These are phyloP conservation scores for Conus betulinus DNA, from an alignment of 1,140 invertebrate species.

Conservation along the genomic window DNA sequence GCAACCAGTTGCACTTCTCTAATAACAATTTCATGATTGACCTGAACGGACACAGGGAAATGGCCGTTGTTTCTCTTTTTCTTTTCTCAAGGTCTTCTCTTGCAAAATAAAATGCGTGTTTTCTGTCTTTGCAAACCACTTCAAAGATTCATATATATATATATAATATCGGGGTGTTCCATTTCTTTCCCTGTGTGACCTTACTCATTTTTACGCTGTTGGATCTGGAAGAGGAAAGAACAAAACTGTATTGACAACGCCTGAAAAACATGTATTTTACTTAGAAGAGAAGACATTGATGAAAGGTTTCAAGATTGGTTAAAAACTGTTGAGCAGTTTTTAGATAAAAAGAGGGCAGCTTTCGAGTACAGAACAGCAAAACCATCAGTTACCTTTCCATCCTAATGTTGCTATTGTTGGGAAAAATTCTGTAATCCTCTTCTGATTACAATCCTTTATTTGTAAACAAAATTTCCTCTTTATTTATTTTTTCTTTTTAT, in stretches of 20 bases:
- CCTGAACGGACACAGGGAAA: conserved; percentile 22
- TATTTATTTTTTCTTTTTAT: too few relatives aligned
- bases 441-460: too few relatives aligned
- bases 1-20: conserved; percentile 25
- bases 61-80: conserved; percentile 10
- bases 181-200: background rate
- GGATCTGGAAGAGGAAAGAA: too few relatives aligned
- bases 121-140: background rate
- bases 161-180: background rate
- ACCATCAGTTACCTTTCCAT: too few relatives aligned
- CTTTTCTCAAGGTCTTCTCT: conserved; percentile 18
- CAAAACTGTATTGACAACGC: background rate
- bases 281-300: conserved; percentile 7
- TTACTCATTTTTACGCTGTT: background rate
- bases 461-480: too few relatives aligned
- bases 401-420: too few relatives aligned
- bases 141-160: too few relatives aligned
- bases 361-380: background rate
- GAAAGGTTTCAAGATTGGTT: conserved; percentile 7
- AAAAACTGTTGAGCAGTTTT: background rate
- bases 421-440: too few relatives aligned
- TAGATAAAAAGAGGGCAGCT: background rate
- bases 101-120: conserved; percentile 23
- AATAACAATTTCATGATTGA: conserved; percentile 13
- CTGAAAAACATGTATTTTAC: background rate